These are phyloP conservation scores for Desoria tigrina DNA, from an alignment of 2,888 invertebrate genomes.

Conservation along the genomic window DNA sequence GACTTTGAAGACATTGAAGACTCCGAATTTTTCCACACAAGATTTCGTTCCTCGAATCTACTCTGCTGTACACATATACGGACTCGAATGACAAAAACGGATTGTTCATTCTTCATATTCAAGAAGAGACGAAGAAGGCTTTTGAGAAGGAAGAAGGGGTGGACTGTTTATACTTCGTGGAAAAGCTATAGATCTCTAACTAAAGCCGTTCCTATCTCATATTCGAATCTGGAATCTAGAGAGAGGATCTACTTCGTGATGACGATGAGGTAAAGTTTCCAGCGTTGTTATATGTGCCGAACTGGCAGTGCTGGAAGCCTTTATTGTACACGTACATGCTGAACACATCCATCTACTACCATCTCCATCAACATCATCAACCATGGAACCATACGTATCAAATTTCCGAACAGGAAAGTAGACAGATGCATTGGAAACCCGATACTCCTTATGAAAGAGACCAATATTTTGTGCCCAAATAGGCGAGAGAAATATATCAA, in stretches of 20 bases:
- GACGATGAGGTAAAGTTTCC: no score
- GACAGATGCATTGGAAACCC: conserved; percentile 53
- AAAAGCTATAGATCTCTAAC: background rate
- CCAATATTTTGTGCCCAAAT: conserved; percentile 42
- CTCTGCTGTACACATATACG: conserved; percentile 4
- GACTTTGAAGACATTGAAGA: conserved; percentile 9
- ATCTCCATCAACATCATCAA: conserved; percentile 29
- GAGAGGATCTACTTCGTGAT: no score
- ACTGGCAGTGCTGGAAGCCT: no score
- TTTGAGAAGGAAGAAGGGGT: conserved; percentile 12
- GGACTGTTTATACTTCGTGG: conserved; percentile 13
- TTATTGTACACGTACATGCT: background rate
- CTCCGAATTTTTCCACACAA: background rate
- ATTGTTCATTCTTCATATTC: conserved; percentile 7
- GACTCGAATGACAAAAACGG: conserved; percentile 8
- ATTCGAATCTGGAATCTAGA: background rate
- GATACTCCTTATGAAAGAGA: conserved; percentile 52
- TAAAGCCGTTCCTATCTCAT: background rate
- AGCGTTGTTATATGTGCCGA: no score
- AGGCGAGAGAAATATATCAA: conserved; percentile 10
- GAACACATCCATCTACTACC: conserved; percentile 13
- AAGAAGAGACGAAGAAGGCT: background rate
- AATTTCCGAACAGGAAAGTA: conserved; percentile 53
- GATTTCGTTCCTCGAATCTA: background rate
- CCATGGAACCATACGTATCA: conserved; percentile 46